Conservation (phyloP, 2,888 invertebrate species). For the Chelonus formosanus region DNA sequence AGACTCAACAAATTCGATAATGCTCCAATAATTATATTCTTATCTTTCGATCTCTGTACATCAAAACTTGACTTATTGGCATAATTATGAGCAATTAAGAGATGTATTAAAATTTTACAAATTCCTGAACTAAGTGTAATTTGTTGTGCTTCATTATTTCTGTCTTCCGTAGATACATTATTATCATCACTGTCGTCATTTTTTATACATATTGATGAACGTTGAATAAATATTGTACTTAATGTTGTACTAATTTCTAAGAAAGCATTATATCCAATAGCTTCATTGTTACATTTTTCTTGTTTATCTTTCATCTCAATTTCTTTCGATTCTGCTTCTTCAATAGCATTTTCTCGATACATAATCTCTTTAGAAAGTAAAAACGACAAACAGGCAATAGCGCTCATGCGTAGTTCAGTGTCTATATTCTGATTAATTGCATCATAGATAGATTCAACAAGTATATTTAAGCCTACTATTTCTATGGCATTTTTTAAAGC, state of each 20-base stretch:
- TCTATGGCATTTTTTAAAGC: conserved; percentile 53
- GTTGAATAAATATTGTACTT: too few relatives aligned
- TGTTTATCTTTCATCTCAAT: conserved; percentile 33
- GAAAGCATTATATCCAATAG: too few relatives aligned
- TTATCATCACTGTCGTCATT: conserved; percentile 12
- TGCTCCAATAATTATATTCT: conserved; percentile 61
- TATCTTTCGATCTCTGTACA: conserved; percentile 57
- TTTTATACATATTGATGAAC: too few relatives aligned
- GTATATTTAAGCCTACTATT: conserved; percentile 44
- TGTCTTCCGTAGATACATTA: neutral
- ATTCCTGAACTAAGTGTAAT: conserved; percentile 63
- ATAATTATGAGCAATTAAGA: conserved; percentile 65
- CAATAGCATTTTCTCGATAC: conserved; percentile 10
- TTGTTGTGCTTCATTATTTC: conserved; percentile 2
- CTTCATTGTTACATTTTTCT: conserved; percentile 30
- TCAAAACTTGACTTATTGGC: conserved; percentile 52
- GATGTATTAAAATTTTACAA: conserved; percentile 64
- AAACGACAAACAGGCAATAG: conserved; percentile 54
- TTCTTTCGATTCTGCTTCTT: too few relatives aligned
- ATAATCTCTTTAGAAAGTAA: conserved; percentile 56
- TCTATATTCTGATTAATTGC: conserved; percentile 49
- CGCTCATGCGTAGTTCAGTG: conserved; percentile 54
- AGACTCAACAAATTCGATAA: conserved; percentile 65
- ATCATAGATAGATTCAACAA: conserved; percentile 49
- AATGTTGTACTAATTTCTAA: too few relatives aligned